These are phyloP conservation scores for Spondyliosoma cantharus DNA, from an alignment of 2,797 vertebrate species.

Conservation along the genomic window DNA sequence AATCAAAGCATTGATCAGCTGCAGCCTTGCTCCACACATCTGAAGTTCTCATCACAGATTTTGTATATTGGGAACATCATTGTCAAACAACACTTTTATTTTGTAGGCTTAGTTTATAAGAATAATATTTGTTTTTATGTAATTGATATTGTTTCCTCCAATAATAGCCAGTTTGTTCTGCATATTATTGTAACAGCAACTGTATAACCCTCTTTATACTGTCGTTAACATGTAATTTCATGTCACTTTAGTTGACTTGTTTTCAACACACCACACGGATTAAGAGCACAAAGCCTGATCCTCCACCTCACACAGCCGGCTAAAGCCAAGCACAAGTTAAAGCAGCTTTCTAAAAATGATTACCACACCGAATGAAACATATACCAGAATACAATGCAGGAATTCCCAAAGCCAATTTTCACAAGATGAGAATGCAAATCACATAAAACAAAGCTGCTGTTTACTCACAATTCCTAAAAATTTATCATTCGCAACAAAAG, in stretches of 20 bases:
- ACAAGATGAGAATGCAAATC: slow-evolving; percentile 40
- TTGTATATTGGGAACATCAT: not conserved
- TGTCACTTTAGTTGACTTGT: slow-evolving; percentile 20
- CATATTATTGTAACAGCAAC: not conserved
- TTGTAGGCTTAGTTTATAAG: not conserved
- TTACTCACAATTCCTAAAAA: slow-evolving; percentile 31
- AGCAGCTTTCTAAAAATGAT: slow-evolving; percentile 63
- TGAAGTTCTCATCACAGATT: not conserved
- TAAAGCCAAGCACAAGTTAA: slow-evolving; percentile 45
- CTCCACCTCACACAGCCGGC: slow-evolving; percentile 40
- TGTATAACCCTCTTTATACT: not conserved
- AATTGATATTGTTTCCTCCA: not conserved
- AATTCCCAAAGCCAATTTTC: slow-evolving; percentile 57
- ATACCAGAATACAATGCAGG: slow-evolving; percentile 34
- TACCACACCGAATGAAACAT: slow-evolving; percentile 46
- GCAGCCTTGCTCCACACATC: not conserved
- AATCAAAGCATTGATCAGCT: not conserved
- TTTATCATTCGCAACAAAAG: slow-evolving; percentile 28
- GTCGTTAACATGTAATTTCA: slow-evolving; percentile 28
- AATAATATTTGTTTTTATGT: not conserved
- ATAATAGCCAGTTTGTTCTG: slow-evolving; percentile 3
- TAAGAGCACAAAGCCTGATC: slow-evolving; percentile 46
- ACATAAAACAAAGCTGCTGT: slow-evolving; percentile 24
- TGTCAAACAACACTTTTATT: not conserved
- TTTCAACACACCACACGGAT: slow-evolving; percentile 44